These are phyloP conservation scores for Aphelinus atriplicis DNA, from an alignment of 1,140 invertebrate species.

Conservation along the genomic window DNA sequence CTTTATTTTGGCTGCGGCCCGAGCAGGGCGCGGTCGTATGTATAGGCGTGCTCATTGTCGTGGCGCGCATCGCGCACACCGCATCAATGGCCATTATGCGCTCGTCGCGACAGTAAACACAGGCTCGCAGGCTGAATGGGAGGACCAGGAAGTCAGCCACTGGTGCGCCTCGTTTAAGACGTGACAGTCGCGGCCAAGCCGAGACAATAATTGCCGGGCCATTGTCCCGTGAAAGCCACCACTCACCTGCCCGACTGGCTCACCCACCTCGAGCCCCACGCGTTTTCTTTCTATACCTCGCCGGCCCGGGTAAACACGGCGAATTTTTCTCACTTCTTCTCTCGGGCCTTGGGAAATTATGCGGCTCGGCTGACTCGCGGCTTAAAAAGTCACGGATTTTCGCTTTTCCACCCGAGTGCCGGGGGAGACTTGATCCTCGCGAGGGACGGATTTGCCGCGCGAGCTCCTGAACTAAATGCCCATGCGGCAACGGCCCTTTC, in stretches of 20 bases:
- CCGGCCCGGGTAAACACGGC: conserved; percentile 16
- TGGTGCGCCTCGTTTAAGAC: conserved; percentile 37
- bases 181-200: conserved; percentile 26
- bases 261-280: not conserved
- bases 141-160: conserved; percentile 1
- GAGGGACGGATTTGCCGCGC: too few species aligned
- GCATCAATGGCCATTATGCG: conserved; percentile 22
- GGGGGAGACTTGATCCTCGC: not conserved
- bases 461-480: too few species aligned
- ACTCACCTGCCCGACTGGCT: conserved; percentile 29
- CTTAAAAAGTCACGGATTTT: conserved; percentile 18
- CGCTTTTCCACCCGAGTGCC: not conserved
- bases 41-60: conserved; percentile 22
- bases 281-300: not conserved
- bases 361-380: not conserved
- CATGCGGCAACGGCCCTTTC: too few species aligned
- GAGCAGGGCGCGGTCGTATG: not conserved
- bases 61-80: not conserved
- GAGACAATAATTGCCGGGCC: conserved; percentile 35
- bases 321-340: conserved; percentile 8
- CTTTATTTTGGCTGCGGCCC: not conserved
- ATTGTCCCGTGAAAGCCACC: conserved; percentile 18
- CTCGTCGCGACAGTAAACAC: conserved; percentile 18
- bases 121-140: not conserved
- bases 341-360: conserved; percentile 6